phyloP scores from a whole-genome alignment of 92 coral and sea anemone species.

The Porites rus region DNA sequence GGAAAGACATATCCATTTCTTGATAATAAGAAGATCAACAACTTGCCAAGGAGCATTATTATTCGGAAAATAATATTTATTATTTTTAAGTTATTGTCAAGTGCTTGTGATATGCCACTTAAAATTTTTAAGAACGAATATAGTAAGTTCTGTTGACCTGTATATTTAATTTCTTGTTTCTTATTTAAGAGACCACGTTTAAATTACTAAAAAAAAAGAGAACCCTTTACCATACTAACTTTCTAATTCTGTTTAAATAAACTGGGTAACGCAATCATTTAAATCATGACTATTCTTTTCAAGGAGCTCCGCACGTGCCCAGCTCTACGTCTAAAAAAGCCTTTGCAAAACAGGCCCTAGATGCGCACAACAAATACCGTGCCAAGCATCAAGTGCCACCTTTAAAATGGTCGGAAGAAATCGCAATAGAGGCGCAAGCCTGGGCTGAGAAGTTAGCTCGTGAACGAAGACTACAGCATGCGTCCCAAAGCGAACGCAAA shows the following conservation, averaged over 20 bases:
- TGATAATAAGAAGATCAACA: too few relatives aligned
- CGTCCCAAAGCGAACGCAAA: slow-evolving; percentile 67
- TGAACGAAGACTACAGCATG: slow-evolving; percentile 76
- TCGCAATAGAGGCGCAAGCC: slow-evolving; percentile 89
- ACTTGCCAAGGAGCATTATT: too few relatives aligned
- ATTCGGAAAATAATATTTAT: too few relatives aligned
- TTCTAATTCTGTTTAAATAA: too few relatives aligned
- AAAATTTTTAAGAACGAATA: too few relatives aligned
- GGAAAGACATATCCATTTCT: too few relatives aligned
- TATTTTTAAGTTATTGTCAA: too few relatives aligned
- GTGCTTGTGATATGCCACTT: too few relatives aligned
- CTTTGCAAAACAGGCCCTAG: slow-evolving; percentile 73
- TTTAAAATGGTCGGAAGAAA: slow-evolving; percentile 89
- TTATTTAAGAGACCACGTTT: too few relatives aligned
- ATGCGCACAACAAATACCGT: slow-evolving; percentile 88
- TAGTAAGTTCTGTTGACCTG: too few relatives aligned
- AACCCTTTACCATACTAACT: neutral
- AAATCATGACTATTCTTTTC: neutral
- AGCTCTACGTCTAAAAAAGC: slow-evolving; percentile 31
- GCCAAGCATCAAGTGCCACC: slow-evolving; percentile 80
- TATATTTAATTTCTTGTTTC: too few relatives aligned
- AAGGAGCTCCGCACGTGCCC: slow-evolving; percentile 5
- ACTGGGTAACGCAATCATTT: neutral
- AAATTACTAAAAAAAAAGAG: too few relatives aligned
- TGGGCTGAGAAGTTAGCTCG: slow-evolving; percentile 97